Evolutionary conservation across 2,797 vertebrate genomes (phyloP).

Genomic region (Danio albolineatus): DNA sequence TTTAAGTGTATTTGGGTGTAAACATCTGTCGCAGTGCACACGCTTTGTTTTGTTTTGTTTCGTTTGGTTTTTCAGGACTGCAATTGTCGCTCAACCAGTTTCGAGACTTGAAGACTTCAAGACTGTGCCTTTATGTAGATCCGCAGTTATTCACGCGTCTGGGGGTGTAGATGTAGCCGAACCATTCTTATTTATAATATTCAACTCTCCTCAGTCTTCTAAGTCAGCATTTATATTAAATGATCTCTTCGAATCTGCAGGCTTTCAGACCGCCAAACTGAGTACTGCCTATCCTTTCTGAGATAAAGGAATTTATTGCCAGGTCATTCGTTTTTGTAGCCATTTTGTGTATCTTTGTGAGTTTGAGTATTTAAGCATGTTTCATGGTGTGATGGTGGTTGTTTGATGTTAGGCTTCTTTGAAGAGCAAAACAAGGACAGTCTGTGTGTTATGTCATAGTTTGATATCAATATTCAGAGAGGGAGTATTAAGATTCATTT

Average conservation of each 20-base stretch:
- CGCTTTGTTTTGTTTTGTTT: not conserved
- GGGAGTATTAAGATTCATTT: slow-evolving; percentile 11
- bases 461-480: slow-evolving; percentile 12
- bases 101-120: slow-evolving; percentile 42
- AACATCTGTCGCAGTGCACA: not conserved
- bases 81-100: not conserved
- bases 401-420: slow-evolving; percentile 18
- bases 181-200: slow-evolving; percentile 44
- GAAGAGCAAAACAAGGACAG: not conserved
- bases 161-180: slow-evolving; percentile 41
- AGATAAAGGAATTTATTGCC: slow-evolving; percentile 54
- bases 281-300: slow-evolving; percentile 58
- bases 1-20: slow-evolving; percentile 44
- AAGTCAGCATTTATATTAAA: slow-evolving; percentile 83
- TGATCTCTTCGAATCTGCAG: slow-evolving; percentile 66
- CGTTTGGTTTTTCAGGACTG: slow-evolving; percentile 18
- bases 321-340: slow-evolving; percentile 55
- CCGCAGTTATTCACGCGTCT: slow-evolving; percentile 18
- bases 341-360: slow-evolving; percentile 48
- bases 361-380: slow-evolving; percentile 44
- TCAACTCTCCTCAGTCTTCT: slow-evolving; percentile 64
- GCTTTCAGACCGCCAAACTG: slow-evolving; percentile 52
- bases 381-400: slow-evolving; percentile 26
- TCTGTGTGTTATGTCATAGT: not conserved
- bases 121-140: slow-evolving; percentile 56